A percentile compares a stretch with the other conserved stretches of the same genome.
phyloP scores from a whole-genome alignment of 2,113 vertebrate genomes.

The Melanerpes aurifrons region DNA sequence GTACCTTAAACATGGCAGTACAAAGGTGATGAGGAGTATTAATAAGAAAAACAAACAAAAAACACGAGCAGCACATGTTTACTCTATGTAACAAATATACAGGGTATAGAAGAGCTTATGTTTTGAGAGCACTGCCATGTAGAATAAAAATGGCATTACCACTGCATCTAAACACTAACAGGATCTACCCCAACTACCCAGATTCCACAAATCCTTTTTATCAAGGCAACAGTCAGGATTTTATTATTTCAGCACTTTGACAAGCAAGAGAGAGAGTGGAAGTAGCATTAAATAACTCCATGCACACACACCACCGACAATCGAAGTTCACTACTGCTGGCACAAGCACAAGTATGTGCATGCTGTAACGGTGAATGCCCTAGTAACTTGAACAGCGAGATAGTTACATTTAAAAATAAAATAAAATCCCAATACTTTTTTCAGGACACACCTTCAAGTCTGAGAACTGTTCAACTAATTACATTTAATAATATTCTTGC shows the following conservation, averaged over 20 bases:
- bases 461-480: too few relatives aligned
- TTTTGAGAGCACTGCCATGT: neutral
- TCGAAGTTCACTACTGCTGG: neutral
- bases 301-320: neutral
- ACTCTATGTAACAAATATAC: neutral
- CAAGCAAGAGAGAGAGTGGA: neutral
- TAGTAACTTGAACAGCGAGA: neutral
- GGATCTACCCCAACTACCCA: fast-evolving
- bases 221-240: neutral
- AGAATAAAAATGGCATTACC: neutral
- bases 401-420: too few relatives aligned
- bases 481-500: too few relatives aligned
- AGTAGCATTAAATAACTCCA: neutral
- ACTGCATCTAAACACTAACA: neutral
- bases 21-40: neutral
- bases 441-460: too few relatives aligned
- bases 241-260: neutral
- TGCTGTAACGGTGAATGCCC: fast-evolving
- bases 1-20: neutral
- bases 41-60: neutral
- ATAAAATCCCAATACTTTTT: too few relatives aligned
- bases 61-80: neutral
- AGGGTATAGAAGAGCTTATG: neutral
- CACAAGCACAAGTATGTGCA: fast-evolving
- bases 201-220: neutral